These are phyloP conservation scores for Eilema sororculum DNA, from an alignment of 2,888 invertebrate species.

Conservation along the genomic window DNA sequence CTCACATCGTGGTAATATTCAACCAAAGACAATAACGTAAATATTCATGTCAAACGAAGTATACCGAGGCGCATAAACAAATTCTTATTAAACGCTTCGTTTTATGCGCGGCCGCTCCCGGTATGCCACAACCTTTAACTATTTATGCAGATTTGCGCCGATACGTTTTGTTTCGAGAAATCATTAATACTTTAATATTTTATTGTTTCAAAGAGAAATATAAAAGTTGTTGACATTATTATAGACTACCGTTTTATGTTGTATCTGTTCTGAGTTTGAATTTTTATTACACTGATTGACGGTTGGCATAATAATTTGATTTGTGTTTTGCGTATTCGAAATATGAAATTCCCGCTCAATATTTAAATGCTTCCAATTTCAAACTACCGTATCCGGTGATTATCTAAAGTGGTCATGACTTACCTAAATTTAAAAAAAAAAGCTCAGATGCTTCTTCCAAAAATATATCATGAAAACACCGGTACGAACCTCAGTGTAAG, in stretches of 20 bases:
- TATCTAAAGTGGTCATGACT: background rate
- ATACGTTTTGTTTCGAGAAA: constrained; percentile 54
- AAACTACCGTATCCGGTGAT: background rate
- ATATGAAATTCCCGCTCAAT: background rate
- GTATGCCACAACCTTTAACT: constrained; percentile 29
- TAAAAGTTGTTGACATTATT: constrained; percentile 59
- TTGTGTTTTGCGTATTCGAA: constrained; percentile 13
- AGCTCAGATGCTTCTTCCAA: no score
- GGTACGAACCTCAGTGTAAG: no score
- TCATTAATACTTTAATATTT: constrained; percentile 52
- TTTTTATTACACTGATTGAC: constrained; percentile 45
- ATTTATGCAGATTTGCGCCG: constrained; percentile 44
- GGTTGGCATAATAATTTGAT: constrained; percentile 33
- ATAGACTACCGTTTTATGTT: constrained; percentile 63
- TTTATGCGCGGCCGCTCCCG: constrained; percentile 29
- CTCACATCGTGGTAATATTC: background rate
- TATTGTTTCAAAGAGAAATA: constrained; percentile 55
- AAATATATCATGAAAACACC: no score
- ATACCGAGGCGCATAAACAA: constrained; percentile 60
- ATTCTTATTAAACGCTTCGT: constrained; percentile 37
- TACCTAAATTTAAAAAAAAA: background rate
- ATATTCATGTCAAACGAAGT: constrained; percentile 47
- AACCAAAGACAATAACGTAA: constrained; percentile 7
- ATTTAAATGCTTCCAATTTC: background rate
- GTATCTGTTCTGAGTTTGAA: constrained; percentile 41